Percentiles rank a stretch among this genome's conserved stretches.
These are phyloP conservation scores for Nasua narica DNA, from an alignment of 2,797 vertebrate species.

Conservation along the genomic window DNA sequence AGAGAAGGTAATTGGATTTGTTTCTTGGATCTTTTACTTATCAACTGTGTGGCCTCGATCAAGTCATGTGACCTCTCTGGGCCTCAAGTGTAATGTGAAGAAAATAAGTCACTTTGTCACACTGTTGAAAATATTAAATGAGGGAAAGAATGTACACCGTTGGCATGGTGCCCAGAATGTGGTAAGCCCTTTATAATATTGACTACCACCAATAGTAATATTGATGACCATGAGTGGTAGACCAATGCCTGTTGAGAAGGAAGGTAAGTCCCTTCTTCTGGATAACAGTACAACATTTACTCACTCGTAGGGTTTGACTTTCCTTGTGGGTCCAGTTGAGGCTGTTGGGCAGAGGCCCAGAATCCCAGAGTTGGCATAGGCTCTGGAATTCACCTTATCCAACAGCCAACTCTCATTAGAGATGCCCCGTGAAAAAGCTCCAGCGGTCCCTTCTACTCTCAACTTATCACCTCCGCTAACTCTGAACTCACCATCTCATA, in stretches of 20 bases:
- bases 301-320: accelerated
- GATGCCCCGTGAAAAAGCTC: neutral
- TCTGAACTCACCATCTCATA: neutral
- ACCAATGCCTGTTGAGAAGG: neutral
- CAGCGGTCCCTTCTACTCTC: neutral
- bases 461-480: too few species aligned
- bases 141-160: neutral
- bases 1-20: neutral
- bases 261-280: neutral
- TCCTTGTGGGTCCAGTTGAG: neutral
- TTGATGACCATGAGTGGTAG: neutral
- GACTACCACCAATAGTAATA: neutral
- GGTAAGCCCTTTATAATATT: neutral
- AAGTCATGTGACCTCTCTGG: neutral
- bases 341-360: neutral
- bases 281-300: neutral
- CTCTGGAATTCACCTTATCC: neutral
- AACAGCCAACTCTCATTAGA: accelerated
- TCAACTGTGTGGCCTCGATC: neutral
- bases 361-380: neutral
- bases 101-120: neutral
- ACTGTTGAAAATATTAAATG: neutral
- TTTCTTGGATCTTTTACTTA: neutral
- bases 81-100: neutral
- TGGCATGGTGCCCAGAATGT: neutral